Percentiles rank a stretch among this genome's conserved stretches.
Conservation (phyloP, 2,888 invertebrate species). For the Pyrrhosoma nymphula region DNA sequence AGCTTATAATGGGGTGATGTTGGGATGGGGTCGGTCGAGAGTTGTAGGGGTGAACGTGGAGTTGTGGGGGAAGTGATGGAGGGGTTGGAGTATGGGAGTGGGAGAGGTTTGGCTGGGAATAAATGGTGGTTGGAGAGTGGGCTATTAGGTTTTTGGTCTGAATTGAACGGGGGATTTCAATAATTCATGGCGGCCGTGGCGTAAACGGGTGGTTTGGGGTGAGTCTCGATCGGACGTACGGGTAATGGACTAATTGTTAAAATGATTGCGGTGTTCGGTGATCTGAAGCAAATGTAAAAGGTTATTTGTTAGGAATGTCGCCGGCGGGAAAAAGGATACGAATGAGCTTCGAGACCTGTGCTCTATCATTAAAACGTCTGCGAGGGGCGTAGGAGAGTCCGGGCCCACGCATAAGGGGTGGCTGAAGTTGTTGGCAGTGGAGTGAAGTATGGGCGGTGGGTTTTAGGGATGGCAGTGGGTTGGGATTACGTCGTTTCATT, state of each 20-base stretch:
- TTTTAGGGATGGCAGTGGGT: background rate
- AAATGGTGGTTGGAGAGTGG: background rate
- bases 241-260: slow-evolving; percentile 25
- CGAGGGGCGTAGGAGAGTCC: background rate
- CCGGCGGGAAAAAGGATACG: background rate
- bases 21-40: background rate
- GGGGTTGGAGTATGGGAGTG: background rate
- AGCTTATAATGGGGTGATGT: slow-evolving; percentile 53
- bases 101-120: too few relatives aligned
- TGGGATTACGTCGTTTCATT: background rate
- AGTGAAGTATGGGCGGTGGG: background rate
- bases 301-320: background rate
- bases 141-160: slow-evolving; percentile 28
- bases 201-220: background rate
- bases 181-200: background rate
- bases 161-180: slow-evolving; percentile 26
- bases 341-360: background rate
- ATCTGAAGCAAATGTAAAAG: slow-evolving; percentile 1
- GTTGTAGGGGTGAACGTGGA: background rate
- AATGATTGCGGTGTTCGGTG: background rate
- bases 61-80: background rate
- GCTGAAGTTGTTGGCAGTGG: background rate
- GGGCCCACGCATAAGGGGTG: too few relatives aligned
- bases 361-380: background rate
- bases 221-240: background rate